Percentiles rank a stretch among this genome's conserved stretches.
phyloP scores from a whole-genome alignment of 2,888 invertebrate genomes.

The Melanargia galathea region DNA sequence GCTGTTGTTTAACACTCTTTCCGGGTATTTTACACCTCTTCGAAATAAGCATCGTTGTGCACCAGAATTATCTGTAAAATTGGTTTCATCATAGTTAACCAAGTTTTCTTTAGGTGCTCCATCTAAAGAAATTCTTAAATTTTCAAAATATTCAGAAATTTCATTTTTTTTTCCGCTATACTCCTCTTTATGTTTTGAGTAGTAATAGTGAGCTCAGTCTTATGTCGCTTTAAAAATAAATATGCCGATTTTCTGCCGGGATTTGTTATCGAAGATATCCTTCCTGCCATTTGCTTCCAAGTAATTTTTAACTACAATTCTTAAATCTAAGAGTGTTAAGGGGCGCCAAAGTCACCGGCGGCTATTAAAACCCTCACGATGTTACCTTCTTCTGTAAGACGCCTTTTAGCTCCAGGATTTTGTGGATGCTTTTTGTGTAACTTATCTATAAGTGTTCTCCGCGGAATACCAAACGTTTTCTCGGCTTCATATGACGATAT shows the following conservation, averaged over 20 bases:
- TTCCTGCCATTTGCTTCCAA: constrained; percentile 25
- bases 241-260: constrained; percentile 32
- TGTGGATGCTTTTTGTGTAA: constrained; percentile 32
- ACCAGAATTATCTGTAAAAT: constrained; percentile 40
- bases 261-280: constrained; percentile 26
- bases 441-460: constrained; percentile 36
- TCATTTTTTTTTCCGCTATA: constrained; percentile 35
- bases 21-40: constrained; percentile 36
- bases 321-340: constrained; percentile 29
- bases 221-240: constrained; percentile 27
- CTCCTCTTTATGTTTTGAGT: constrained; percentile 38
- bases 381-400: constrained; percentile 27
- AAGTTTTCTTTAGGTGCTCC: constrained; percentile 30
- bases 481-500: constrained; percentile 31
- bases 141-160: constrained; percentile 33
- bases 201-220: constrained; percentile 31
- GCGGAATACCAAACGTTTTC: constrained; percentile 35
- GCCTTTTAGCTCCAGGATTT: constrained; percentile 31
- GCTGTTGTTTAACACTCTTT: constrained; percentile 37
- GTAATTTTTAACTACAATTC: constrained; percentile 27
- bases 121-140: constrained; percentile 26
- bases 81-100: constrained; percentile 43
- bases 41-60: constrained; percentile 36
- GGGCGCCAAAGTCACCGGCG: constrained; percentile 37
- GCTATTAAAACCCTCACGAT: constrained; percentile 35